Evolutionary conservation across 2,888 invertebrate species (phyloP).

Genomic region (Lithophane semibrunnea): DNA sequence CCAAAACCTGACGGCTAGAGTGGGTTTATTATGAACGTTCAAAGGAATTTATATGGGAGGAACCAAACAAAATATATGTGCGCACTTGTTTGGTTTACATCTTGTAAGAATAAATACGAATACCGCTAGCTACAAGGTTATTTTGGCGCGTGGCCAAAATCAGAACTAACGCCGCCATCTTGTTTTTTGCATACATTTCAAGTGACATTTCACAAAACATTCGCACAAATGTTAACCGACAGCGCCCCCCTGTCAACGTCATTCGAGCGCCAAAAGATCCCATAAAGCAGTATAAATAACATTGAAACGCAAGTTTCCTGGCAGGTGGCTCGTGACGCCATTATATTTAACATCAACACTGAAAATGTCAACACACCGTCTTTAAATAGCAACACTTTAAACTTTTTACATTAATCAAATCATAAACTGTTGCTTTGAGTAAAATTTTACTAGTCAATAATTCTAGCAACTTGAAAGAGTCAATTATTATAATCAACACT

Average conservation of each 20-base stretch:
- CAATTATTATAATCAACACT: neutral
- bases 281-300: neutral
- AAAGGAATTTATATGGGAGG: slow-evolving; percentile 5
- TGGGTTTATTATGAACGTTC: slow-evolving; percentile 9
- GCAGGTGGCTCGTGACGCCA: neutral
- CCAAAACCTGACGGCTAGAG: slow-evolving; percentile 28
- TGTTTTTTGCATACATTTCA: neutral
- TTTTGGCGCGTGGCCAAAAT: neutral
- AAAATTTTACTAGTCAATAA: too few species aligned
- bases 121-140: neutral
- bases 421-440: slow-evolving; percentile 23
- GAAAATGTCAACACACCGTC: slow-evolving; percentile 26
- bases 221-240: neutral
- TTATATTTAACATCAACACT: slow-evolving; percentile 4
- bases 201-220: neutral
- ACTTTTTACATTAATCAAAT: slow-evolving; percentile 11
- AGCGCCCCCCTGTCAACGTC: too few species aligned
- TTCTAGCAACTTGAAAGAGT: slow-evolving; percentile 5
- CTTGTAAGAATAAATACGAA: neutral
- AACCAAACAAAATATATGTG: neutral
- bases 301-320: slow-evolving; percentile 2
- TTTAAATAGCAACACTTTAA: neutral
- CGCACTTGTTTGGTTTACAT: neutral
- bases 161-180: neutral
- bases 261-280: neutral